These are phyloP conservation scores for Willowsia nigromaculata DNA, from an alignment of 2,888 invertebrate species.

Conservation along the genomic window DNA sequence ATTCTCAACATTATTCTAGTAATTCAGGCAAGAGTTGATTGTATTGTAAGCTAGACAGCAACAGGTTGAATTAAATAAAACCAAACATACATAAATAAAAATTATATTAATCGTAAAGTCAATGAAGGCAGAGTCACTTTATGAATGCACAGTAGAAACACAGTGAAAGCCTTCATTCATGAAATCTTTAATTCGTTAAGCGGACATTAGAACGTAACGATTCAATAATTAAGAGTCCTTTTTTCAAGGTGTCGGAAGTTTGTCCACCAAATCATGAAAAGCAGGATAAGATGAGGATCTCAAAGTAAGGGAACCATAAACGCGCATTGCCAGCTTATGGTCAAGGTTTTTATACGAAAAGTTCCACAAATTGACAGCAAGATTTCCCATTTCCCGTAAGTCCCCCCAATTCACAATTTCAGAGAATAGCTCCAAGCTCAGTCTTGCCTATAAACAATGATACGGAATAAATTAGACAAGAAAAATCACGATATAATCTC, in stretches of 20 bases:
- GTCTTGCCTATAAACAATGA: slow-evolving; percentile 81
- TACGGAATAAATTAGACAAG: not conserved
- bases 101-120: too few relatives aligned
- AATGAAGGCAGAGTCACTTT: too few relatives aligned
- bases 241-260: slow-evolving; percentile 49
- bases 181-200: not conserved
- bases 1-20: slow-evolving; percentile 29
- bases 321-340: slow-evolving; percentile 81
- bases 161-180: too few relatives aligned
- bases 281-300: slow-evolving; percentile 60
- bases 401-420: slow-evolving; percentile 80
- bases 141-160: too few relatives aligned
- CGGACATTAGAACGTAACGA: not conserved
- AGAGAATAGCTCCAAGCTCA: slow-evolving; percentile 85
- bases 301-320: slow-evolving; percentile 65
- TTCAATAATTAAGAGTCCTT: too few relatives aligned
- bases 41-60: not conserved
- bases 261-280: slow-evolving; percentile 66
- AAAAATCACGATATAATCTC: not conserved
- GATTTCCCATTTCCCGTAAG: slow-evolving; percentile 83
- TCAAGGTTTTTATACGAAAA: slow-evolving; percentile 87
- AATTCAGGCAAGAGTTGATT: not conserved
- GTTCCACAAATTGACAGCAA: slow-evolving; percentile 91
- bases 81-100: not conserved
- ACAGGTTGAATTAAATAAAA: not conserved